Conservation (phyloP, 2,113 vertebrate species). For the Hippocampus zosterae region DNA sequence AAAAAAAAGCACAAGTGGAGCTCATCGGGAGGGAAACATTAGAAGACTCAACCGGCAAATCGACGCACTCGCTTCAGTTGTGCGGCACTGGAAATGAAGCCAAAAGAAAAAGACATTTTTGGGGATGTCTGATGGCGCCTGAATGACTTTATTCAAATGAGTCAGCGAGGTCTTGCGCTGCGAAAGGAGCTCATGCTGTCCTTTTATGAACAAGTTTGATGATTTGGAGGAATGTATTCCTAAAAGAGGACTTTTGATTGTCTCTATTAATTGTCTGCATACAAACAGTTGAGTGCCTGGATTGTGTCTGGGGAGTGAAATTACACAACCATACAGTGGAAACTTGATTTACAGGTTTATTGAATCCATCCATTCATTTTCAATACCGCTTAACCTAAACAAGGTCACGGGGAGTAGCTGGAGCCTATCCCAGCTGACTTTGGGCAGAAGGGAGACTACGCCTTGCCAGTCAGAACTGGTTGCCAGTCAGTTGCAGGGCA, state of each 20-base stretch:
- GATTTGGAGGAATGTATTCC: background rate
- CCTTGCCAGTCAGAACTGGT: too few species aligned
- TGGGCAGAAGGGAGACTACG: too few species aligned
- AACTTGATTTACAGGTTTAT: too few species aligned
- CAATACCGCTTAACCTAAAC: too few species aligned
- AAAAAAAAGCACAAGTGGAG: background rate
- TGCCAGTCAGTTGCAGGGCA: too few species aligned
- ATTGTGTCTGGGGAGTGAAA: too few species aligned
- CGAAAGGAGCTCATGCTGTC: constrained; percentile 1
- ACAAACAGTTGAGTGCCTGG: background rate
- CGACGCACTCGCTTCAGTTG: constrained; percentile 1
- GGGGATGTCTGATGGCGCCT: constrained; percentile 14
- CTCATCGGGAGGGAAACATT: constrained; percentile 21
- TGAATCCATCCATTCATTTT: too few species aligned
- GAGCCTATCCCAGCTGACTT: too few species aligned
- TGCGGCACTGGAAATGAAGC: constrained; percentile 19
- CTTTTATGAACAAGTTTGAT: constrained; percentile 3
- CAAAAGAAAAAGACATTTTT: constrained; percentile 9
- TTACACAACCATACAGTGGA: too few species aligned
- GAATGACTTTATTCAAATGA: constrained; percentile 12
- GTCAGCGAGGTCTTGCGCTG: constrained; percentile 5
- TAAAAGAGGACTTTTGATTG: background rate
- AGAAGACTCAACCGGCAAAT: constrained; percentile 20
- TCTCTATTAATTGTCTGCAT: background rate
- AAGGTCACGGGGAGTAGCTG: too few species aligned